phyloP scores from a whole-genome alignment of 1,140 invertebrate genomes.

The Thaumatotibia leucotreta region DNA sequence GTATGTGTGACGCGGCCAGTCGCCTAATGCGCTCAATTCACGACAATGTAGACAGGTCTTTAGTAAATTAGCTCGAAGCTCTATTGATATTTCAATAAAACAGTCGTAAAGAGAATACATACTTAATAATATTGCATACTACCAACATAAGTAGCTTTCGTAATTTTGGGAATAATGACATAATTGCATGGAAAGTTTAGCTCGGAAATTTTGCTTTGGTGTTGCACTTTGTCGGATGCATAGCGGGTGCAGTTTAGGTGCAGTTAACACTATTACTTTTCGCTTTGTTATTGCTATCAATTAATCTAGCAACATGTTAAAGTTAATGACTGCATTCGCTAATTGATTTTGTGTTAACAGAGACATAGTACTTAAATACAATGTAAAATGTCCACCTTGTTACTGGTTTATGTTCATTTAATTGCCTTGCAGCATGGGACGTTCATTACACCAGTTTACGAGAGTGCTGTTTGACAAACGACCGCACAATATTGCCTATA shows the following conservation, averaged over 20 bases:
- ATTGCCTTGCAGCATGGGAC: slow-evolving; percentile 23
- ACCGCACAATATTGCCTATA: slow-evolving; percentile 29
- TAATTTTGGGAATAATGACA: not conserved
- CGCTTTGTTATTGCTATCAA: not conserved
- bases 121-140: not conserved
- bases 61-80: slow-evolving; percentile 18
- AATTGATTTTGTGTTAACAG: slow-evolving; percentile 11
- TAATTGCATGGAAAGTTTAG: not conserved
- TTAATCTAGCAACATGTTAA: not conserved
- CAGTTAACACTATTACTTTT: slow-evolving; percentile 22
- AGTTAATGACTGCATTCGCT: not conserved
- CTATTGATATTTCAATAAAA: not conserved
- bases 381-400: slow-evolving; percentile 19
- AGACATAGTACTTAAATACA: slow-evolving; percentile 15
- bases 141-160: not conserved
- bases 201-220: not conserved
- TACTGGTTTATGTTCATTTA: slow-evolving; percentile 21
- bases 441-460: slow-evolving; percentile 21
- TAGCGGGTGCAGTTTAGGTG: not conserved
- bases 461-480: slow-evolving; percentile 33
- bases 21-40: slow-evolving; percentile 68
- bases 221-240: not conserved
- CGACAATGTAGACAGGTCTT: slow-evolving; percentile 57
- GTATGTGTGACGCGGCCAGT: slow-evolving; percentile 57
- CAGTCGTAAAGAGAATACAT: not conserved